A percentile compares a stretch with the other conserved stretches of the same genome.
phyloP scores from a whole-genome alignment of 2,888 invertebrate genomes.

The Cepaea hortensis region DNA sequence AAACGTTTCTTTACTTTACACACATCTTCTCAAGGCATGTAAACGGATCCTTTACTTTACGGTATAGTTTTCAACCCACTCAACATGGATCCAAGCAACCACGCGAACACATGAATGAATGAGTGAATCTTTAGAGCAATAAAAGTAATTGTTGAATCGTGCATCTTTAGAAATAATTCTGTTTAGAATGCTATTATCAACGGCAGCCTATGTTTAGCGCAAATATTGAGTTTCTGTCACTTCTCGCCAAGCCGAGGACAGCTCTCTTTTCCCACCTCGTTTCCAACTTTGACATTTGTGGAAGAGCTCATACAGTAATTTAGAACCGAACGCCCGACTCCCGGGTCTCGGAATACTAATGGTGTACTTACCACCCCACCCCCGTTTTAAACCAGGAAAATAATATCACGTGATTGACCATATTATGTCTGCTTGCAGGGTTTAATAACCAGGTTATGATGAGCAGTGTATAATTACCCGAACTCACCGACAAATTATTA shows the following conservation, averaged over 20 bases:
- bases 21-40: too few relatives aligned
- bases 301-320: constrained; percentile 6
- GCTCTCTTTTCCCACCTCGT: neutral
- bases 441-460: neutral
- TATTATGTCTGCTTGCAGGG: neutral
- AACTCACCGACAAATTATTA: neutral
- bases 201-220: constrained; percentile 16
- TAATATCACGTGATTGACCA: constrained; percentile 14
- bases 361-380: constrained; percentile 5
- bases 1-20: too few relatives aligned
- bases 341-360: neutral
- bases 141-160: constrained; percentile 30
- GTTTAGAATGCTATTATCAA: constrained; percentile 25
- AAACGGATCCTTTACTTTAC: too few relatives aligned
- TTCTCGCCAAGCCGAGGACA: neutral
- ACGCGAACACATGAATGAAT: neutral
- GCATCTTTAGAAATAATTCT: constrained; percentile 16
- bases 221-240: constrained; percentile 28
- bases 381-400: neutral
- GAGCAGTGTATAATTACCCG: neutral
- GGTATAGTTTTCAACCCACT: too few relatives aligned
- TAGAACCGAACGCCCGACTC: neutral
- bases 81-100: too few relatives aligned
- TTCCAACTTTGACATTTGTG: neutral
- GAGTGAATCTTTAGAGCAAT: constrained; percentile 11